A percentile compares a stretch with the other conserved stretches of the same genome.
Evolutionary conservation across 2,113 vertebrate genomes (phyloP).

Genomic region (Falco punctatus): DNA sequence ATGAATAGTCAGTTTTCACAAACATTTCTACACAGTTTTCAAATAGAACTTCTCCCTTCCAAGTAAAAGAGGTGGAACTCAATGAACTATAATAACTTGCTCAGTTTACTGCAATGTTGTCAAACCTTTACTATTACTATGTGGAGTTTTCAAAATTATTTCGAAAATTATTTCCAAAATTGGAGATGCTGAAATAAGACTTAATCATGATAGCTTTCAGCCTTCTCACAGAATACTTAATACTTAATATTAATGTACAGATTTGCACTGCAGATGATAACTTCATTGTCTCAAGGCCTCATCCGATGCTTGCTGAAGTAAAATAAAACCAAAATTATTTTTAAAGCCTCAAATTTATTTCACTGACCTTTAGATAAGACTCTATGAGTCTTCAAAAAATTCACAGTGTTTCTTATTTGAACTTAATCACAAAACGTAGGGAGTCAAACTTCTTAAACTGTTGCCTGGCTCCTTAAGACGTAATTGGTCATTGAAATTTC

Average conservation of each 20-base stretch:
- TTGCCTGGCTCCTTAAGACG: not conserved
- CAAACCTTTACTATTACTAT: not conserved
- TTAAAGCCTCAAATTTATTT: not conserved
- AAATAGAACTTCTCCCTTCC: not conserved
- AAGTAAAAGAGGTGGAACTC: not conserved
- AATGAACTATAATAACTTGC: not conserved
- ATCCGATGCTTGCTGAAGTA: not conserved
- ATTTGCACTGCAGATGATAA: not conserved
- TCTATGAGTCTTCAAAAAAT: not conserved
- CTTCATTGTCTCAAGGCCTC: not conserved
- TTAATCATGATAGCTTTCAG: not conserved
- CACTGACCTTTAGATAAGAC: not conserved
- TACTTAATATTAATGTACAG: not conserved
- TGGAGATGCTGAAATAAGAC: not conserved
- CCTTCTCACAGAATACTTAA: not conserved
- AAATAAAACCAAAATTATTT: not conserved
- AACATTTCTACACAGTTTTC: not conserved
- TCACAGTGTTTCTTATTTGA: not conserved
- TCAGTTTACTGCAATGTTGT: not conserved
- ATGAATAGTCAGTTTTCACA: not conserved
- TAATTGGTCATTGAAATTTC: not conserved
- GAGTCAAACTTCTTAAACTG: not conserved
- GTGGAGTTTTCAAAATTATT: slow-evolving; percentile 23
- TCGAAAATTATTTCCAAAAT: slow-evolving; percentile 37
- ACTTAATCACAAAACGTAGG: not conserved